Evolutionary conservation across 2,888 invertebrate genomes (phyloP), one percentile per base, ranked within the genome.

Genomic region (Xylota sylvarum): DNA sequence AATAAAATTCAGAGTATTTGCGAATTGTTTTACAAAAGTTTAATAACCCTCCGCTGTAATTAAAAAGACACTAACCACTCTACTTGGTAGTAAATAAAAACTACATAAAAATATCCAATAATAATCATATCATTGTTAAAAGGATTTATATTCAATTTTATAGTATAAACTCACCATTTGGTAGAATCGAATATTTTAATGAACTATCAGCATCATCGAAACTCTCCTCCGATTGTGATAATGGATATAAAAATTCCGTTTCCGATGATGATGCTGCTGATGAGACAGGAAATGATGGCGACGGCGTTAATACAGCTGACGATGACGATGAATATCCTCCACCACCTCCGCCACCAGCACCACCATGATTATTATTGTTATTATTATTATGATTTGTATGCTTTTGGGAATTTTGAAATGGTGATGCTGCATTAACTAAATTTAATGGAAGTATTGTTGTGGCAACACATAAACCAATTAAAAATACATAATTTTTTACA

Each of bases 211-310:
- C 89, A 88, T 91, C 91, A 72, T 91, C 91, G 88, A 90, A 90
- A 88, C 88, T 90, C 86, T 91, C 92, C 50, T 90, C 91, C 73
- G 91, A 92, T 84, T 90, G 90, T 77, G 90, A 90, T 78, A 89
- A 89, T 77, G 90, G 89, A 88, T 90, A 91, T 82, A 91, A 88
- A 77, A 91, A 89, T 87, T 92, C 92, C 72, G 90, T 88, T 81
- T 92, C 92, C 88, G 91, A 92, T 78, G 90, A 91, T 89, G 91
- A 91, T 90, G 92, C 89, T 86, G 90, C 91, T 82, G 90, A 90
- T 88, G 91, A 89, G 62, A 90, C 90, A 88, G 91, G 91, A 88
- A 91, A 91, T 52, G 90, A 89, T 69, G 91, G 90, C 46, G 78
- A 78, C 65, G 91, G 90, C 74, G 89, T 89, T 60, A 88, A 79